Evolutionary conservation across 2,797 vertebrate genomes (phyloP).

Genomic region (Phalanger gymnotis): DNA sequence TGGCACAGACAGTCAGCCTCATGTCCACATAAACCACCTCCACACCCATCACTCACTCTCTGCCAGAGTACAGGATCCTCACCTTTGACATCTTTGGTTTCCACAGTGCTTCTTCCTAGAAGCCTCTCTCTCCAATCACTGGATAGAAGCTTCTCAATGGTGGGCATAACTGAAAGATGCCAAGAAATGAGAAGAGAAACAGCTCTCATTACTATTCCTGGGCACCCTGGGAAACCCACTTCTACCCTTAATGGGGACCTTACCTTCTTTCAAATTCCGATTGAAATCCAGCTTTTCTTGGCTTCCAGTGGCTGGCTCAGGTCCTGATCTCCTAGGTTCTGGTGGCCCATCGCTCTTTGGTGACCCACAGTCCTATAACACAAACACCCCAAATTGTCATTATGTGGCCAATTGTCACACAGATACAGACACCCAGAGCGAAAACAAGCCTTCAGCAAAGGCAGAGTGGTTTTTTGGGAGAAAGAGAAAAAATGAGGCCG

Average conservation of each 20-base stretch:
- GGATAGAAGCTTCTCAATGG: conserved; percentile 95
- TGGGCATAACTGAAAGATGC: conserved; percentile 90
- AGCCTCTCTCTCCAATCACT: conserved; percentile 95
- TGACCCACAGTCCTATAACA: conserved; percentile 78
- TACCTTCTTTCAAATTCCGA: conserved; percentile 91
- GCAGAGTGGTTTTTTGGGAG: not conserved
- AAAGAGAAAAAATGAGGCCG: not conserved
- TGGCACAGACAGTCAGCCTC: not conserved
- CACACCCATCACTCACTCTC: not conserved
- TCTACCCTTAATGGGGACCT: not conserved
- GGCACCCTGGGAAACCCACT: too few species aligned
- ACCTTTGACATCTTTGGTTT: conserved; percentile 94
- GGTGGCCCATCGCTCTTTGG: conserved; percentile 46
- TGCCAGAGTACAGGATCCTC: conserved; percentile 48
- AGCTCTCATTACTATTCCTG: not conserved
- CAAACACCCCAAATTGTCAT: not conserved
- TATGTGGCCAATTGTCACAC: not conserved
- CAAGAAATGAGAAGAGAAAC: not conserved
- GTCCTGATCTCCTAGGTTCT: conserved; percentile 73
- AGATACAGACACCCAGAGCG: fast-evolving
- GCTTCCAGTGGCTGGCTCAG: conserved; percentile 80
- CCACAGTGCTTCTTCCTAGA: conserved; percentile 87
- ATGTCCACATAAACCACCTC: not conserved
- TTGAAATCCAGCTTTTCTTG: conserved; percentile 90
- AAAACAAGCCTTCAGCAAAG: not conserved